Evolutionary conservation across 2,888 invertebrate species (phyloP), one percentile per base, ranked within the genome.

Genomic region (Ophioninae sp.): DNA sequence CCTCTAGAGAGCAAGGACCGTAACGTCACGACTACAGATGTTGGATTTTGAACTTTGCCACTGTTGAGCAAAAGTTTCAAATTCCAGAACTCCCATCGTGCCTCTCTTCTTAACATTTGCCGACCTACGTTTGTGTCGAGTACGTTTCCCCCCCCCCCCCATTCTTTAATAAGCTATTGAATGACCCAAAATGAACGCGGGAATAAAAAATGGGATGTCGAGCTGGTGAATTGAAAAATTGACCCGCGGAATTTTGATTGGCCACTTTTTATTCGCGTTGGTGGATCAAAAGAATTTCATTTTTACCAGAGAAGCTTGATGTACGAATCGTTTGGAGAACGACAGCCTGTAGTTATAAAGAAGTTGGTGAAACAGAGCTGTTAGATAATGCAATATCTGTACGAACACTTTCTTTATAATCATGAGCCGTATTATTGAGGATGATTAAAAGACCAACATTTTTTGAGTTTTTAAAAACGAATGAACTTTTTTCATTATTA

Each of bases 1-100:
- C 70, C 70, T 21, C 50, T 56, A 8, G 23, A 50, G 21, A 61
- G 37, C 37, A 62, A 50, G 21, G 21, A 78, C 13, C 56, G 6
- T 44, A 64, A 70, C 62, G n/a, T 78, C 37, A 65, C 69, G 70
- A 62, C 62, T 62, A 39, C 69, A 70, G 69, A 64, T 70, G 78
- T 56, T 77, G 37, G 30, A 37, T 44, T 68, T 69, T 20, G 50
- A 69, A 77, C 61, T 68, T 50, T 69, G 30, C 7, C 13, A 37
- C 68, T 30, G 30, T 44, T 7, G 21, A 30, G 39, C n/a, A 57
- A 57, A 75, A 62, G 7, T 44, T 57, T 44, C 30, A 56, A 74
- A 37, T 59, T 23, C 64, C 39, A 8, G 17, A 57, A 62, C 41
- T 64, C 17, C 41, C 50, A n/a, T 37, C 41, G 56, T 44, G 61